Conservation (phyloP, 2,888 invertebrate species). For the Calameuta pallipes region DNA sequence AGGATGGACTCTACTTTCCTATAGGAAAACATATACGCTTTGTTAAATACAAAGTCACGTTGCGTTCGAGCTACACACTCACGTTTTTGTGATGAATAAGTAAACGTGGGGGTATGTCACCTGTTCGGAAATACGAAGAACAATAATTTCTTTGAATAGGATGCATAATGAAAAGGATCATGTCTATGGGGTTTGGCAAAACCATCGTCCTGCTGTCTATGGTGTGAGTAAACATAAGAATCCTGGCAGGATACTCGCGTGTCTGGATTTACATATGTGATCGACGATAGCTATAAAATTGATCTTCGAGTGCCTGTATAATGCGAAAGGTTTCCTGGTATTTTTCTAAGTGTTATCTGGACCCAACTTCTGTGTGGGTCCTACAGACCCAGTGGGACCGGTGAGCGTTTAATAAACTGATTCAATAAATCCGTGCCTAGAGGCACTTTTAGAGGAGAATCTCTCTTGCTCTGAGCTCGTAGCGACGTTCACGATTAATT, state of each 20-base stretch:
- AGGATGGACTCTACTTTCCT: neutral
- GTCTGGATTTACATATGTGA: conserved; percentile 19
- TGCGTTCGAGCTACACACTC: neutral
- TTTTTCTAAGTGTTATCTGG: neutral
- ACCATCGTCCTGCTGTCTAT: neutral
- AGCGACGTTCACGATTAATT: conserved; percentile 59
- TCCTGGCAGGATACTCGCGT: conserved; percentile 12
- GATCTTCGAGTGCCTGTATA: neutral
- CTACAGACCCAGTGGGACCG: conserved; percentile 14
- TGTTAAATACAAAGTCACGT: neutral
- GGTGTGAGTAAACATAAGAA: conserved; percentile 25
- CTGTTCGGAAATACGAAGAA: neutral
- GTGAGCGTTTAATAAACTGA: conserved; percentile 62
- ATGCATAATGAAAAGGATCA: conserved; percentile 21
- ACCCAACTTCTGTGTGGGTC: neutral
- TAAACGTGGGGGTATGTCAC: neutral
- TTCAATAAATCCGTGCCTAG: conserved; percentile 63
- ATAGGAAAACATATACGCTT: neutral
- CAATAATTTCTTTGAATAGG: conserved; percentile 21
- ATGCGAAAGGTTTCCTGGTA: neutral
- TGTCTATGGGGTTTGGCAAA: neutral
- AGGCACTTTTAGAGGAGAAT: neutral
- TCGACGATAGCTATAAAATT: neutral
- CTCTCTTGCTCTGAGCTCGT: conserved; percentile 22
- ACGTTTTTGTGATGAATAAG: neutral